Percentiles rank a stretch among this genome's conserved stretches.
Evolutionary conservation across 1,140 invertebrate species (phyloP).

Genomic region (Drosophila lacertosa): DNA sequence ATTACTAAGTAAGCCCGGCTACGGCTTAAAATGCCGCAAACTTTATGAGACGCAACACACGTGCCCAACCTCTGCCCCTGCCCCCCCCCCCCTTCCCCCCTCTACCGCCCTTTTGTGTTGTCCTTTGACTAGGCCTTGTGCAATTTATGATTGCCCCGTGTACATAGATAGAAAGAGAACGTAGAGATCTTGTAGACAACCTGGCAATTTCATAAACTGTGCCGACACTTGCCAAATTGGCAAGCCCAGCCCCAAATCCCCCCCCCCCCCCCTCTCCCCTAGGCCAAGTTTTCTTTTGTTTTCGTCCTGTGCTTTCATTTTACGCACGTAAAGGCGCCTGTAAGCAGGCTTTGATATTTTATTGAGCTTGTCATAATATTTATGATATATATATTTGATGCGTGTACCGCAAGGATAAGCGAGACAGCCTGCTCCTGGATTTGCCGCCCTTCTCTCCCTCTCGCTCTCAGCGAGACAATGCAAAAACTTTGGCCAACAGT

Average conservation of each 20-base stretch:
- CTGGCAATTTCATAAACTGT: slow-evolving; percentile 81
- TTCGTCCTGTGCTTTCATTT: slow-evolving; percentile 45
- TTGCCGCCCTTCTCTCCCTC: neutral
- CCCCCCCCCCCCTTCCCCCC: neutral
- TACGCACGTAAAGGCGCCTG: slow-evolving; percentile 57
- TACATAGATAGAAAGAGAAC: slow-evolving; percentile 10
- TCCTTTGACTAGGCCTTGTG: slow-evolving; percentile 56
- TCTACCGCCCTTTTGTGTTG: slow-evolving; percentile 26
- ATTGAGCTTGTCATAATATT: slow-evolving; percentile 81
- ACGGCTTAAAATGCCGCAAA: slow-evolving; percentile 79
- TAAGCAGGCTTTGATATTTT: slow-evolving; percentile 77
- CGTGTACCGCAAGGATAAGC: slow-evolving; percentile 33
- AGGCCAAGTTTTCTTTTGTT: slow-evolving; percentile 26
- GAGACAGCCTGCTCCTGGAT: slow-evolving; percentile 22
- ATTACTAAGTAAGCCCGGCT: slow-evolving; percentile 72
- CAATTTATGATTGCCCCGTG: slow-evolving; percentile 74
- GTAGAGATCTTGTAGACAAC: slow-evolving; percentile 68
- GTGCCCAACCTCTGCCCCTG: slow-evolving; percentile 31
- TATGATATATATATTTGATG: slow-evolving; percentile 73
- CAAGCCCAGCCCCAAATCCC: slow-evolving; percentile 24
- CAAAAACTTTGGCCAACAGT: slow-evolving; percentile 60
- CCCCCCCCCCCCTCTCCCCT: neutral
- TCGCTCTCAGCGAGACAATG: slow-evolving; percentile 46
- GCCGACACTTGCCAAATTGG: slow-evolving; percentile 76
- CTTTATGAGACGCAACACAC: slow-evolving; percentile 79